Evolutionary conservation across 2,113 vertebrate species (phyloP), one percentile per base, ranked within the genome.

Genomic region (Bubo bubo): DNA sequence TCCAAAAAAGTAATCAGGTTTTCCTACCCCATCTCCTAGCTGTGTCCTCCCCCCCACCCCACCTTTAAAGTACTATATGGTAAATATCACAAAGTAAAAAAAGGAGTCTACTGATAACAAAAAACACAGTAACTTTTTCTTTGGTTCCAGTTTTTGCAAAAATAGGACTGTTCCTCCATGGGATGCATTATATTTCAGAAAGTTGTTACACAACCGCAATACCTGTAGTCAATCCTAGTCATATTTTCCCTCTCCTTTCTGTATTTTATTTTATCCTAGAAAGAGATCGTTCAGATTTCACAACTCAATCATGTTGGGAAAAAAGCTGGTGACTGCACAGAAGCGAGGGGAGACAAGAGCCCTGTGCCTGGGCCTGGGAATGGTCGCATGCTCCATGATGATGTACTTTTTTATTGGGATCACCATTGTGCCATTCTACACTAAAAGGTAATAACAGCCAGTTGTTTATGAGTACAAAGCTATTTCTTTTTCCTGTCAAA

Each of bases 271-370:
- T 95, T 77, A 53, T 50, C 45, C 23, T 79, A 97, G 96, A 88
- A 92, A 76, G 71, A 85, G 12, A 9, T 41, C 23, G 8, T 43
- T 84, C 58, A 75, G 21, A 58, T 96, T 90, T 66, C 24, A 22
- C 58, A 76, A 8, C 14, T 79, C 39, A 22, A 88, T 35, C 81
- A 97, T 97, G 97, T 91, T 98, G 97, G 97, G 79, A 52, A 98
- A 98, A 97, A 98, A 98, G 93, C 1, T 98, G 95, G 98, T 98
- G 95, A 98, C 97, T 35, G 97, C 98, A 59, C 98, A 98, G 91
- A 98, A 98, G 72, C 95, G 98, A 75, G 98, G 98, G 74, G 98
- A 98, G 93, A 98, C 98, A 0, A 98, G 98, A 71, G 98, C 98
- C 37, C 94, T 98, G 5, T 98, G 97, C 84, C 96, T 98, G 88